phyloP scores from a whole-genome alignment of 64 coral and sea anemone genomes.

The Acropora tenuis region DNA sequence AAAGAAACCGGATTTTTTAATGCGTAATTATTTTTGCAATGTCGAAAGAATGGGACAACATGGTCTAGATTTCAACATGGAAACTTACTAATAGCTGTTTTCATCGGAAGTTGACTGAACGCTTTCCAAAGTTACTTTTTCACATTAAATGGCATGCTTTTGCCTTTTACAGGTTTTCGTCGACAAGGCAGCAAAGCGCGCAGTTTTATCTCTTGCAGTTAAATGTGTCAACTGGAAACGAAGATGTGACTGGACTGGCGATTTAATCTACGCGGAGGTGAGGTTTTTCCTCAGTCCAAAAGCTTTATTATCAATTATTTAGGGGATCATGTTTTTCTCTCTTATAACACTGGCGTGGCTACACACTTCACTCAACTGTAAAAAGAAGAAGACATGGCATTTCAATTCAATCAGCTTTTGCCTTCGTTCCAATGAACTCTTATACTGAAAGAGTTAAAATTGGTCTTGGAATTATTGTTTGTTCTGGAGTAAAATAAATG shows the following conservation, averaged over 20 bases:
- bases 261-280: slow-evolving; percentile 92
- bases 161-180: slow-evolving; percentile 79
- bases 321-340: background rate
- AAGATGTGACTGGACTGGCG: slow-evolving; percentile 97
- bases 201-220: slow-evolving; percentile 78
- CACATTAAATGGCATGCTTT: background rate
- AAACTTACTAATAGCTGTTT: background rate
- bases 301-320: background rate
- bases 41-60: too few species aligned
- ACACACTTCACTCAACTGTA: too few species aligned
- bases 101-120: background rate
- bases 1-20: background rate
- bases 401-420: too few species aligned
- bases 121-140: background rate
- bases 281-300: background rate
- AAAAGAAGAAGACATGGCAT: too few species aligned
- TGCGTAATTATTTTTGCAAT: too few species aligned
- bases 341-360: background rate
- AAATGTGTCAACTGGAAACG: slow-evolving; percentile 99
- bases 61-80: too few species aligned
- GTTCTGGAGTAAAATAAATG: background rate
- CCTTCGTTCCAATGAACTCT: too few species aligned
- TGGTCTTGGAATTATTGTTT: background rate
- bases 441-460: too few species aligned
- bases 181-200: slow-evolving; percentile 91